Conservation (phyloP, 2,888 invertebrate genomes). For the Ceriagrion tenellum region DNA sequence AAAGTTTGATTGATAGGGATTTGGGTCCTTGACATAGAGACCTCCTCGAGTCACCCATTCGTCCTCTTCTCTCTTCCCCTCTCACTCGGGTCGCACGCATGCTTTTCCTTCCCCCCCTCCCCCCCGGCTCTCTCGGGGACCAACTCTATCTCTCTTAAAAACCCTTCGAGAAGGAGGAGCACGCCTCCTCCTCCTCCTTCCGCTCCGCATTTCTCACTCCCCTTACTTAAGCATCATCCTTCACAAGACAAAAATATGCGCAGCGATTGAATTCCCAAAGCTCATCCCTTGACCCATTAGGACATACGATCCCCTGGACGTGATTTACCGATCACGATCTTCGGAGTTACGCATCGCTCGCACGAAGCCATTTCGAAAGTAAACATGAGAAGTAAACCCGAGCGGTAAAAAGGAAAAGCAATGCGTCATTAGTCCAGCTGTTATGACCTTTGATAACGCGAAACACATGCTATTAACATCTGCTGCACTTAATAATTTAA, state of each 20-base stretch:
- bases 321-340: neutral
- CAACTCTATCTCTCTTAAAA: too few species aligned
- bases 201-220: neutral
- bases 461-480: neutral
- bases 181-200: neutral
- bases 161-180: too few species aligned
- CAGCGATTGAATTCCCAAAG: neutral
- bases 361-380: constrained; percentile 24
- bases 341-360: neutral
- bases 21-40: constrained; percentile 25
- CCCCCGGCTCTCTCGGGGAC: too few species aligned
- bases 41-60: constrained; percentile 1
- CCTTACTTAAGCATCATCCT: neutral
- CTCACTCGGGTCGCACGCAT: neutral
- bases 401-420: neutral
- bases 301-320: neutral
- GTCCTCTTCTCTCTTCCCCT: neutral
- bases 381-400: neutral
- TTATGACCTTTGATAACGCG: constrained; percentile 16
- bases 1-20: constrained; percentile 28
- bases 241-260: neutral
- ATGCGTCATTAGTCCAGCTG: constrained; percentile 20
- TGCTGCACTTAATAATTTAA: neutral
- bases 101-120: too few species aligned
- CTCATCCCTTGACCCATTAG: constrained; percentile 9